These are phyloP conservation scores for Tromatobia lineatoria DNA, from an alignment of 2,888 invertebrate species.

Conservation along the genomic window DNA sequence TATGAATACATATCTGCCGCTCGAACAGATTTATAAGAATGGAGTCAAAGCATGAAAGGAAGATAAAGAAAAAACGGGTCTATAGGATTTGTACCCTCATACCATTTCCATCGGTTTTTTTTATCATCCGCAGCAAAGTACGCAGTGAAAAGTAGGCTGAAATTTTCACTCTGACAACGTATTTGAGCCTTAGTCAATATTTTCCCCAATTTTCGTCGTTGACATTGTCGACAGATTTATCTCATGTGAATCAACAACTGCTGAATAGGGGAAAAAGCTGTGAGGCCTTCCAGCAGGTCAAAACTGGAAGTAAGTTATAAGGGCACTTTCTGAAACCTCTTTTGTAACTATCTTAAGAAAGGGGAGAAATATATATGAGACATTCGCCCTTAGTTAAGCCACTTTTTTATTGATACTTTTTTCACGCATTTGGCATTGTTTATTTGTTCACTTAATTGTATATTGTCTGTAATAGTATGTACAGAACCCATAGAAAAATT, in stretches of 20 bases:
- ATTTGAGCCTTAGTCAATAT: slow-evolving; percentile 6
- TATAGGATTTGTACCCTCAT: neutral
- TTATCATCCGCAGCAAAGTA: neutral
- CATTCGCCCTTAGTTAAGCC: too few relatives aligned
- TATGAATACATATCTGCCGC: neutral
- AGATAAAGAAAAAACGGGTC: slow-evolving; percentile 4
- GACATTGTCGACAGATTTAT: neutral
- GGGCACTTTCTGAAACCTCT: too few relatives aligned
- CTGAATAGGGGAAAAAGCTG: neutral
- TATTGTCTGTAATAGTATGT: too few relatives aligned
- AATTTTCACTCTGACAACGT: neutral
- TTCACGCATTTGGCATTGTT: too few relatives aligned
- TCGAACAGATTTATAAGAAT: neutral
- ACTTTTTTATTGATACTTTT: too few relatives aligned
- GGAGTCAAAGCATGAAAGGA: neutral
- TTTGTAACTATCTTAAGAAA: too few relatives aligned
- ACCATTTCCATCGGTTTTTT: neutral
- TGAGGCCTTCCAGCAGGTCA: neutral
- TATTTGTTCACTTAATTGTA: too few relatives aligned
- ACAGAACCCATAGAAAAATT: too few relatives aligned
- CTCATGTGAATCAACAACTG: neutral
- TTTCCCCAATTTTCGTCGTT: neutral
- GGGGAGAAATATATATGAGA: too few relatives aligned
- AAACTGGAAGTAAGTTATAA: neutral
- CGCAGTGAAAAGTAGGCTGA: neutral